phyloP scores from a whole-genome alignment of 2,888 invertebrate species.

The Drosophila silvestris region DNA sequence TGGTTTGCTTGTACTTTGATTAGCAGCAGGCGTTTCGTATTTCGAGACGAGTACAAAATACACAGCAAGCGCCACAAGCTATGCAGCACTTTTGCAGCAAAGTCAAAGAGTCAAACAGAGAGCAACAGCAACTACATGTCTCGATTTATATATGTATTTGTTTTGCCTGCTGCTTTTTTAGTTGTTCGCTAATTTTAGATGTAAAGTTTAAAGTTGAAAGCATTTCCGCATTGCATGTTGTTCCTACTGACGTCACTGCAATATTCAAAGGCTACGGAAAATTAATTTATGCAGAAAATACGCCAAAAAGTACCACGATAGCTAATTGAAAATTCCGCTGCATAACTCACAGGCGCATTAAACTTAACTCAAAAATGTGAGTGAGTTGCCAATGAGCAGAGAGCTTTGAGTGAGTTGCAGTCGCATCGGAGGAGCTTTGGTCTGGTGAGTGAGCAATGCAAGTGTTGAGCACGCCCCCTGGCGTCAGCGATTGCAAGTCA shows the following conservation, averaged over 20 bases:
- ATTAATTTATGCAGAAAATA: conserved; percentile 60
- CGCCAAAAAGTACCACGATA: conserved; percentile 28
- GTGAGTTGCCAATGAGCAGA: conserved; percentile 4
- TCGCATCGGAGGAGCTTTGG: conserved; percentile 16
- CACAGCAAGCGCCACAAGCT: conserved; percentile 47
- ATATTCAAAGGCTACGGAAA: conserved; percentile 61
- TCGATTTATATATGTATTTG: conserved; percentile 2
- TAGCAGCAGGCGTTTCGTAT: conserved; percentile 44
- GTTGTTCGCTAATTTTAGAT: conserved; percentile 64
- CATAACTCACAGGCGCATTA: conserved; percentile 52
- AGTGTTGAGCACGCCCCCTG: conserved; percentile 62
- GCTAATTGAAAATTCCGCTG: conserved; percentile 60
- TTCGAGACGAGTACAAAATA: conserved; percentile 28
- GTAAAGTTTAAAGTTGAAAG: conserved; percentile 65
- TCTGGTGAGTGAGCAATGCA: conserved; percentile 19
- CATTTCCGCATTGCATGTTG: conserved; percentile 49
- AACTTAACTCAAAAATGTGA: conserved; percentile 40
- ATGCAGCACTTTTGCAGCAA: conserved; percentile 56
- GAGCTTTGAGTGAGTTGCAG: conserved; percentile 35
- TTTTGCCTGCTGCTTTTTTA: conserved; percentile 43
- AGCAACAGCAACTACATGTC: conserved; percentile 15
- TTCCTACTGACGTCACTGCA: conserved; percentile 61
- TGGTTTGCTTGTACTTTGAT: conserved; percentile 34
- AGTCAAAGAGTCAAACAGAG: conserved; percentile 45
- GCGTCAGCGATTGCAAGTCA: conserved; percentile 37